Evolutionary conservation across 2,797 vertebrate genomes (phyloP).

Genomic region (Nannoperca obscura): DNA sequence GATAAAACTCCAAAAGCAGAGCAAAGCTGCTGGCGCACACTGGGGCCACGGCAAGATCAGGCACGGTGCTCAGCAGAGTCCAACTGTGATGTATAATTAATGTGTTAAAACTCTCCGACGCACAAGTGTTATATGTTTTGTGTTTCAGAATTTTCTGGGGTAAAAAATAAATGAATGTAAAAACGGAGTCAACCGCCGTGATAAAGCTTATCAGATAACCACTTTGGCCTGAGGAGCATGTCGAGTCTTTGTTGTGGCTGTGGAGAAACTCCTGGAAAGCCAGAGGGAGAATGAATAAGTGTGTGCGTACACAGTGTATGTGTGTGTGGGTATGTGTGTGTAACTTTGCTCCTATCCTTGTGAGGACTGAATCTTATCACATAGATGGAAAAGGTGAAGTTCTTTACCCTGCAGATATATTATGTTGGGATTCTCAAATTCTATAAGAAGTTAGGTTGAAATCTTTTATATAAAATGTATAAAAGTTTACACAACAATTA

Average conservation of each 20-base stretch:
- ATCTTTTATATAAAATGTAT: background rate
- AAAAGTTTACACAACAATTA: background rate
- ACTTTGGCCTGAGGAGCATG: background rate
- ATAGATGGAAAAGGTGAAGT: background rate
- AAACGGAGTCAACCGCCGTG: too few species aligned
- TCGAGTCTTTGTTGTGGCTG: background rate
- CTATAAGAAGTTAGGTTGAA: background rate
- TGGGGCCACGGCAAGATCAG: background rate
- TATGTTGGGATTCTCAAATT: background rate
- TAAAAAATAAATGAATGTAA: background rate
- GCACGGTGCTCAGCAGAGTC: background rate
- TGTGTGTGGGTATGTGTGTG: background rate
- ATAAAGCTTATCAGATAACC: background rate
- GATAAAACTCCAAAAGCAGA: conserved; percentile 42
- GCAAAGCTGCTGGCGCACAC: conserved; percentile 23
- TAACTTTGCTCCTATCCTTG: background rate
- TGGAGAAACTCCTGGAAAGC: background rate
- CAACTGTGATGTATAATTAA: conserved; percentile 59
- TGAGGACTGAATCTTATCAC: background rate
- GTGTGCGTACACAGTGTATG: background rate
- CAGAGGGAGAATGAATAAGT: background rate
- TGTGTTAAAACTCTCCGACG: conserved; percentile 49
- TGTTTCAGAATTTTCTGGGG: conserved; percentile 20
- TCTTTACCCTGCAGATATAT: background rate
- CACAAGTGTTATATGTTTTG: conserved; percentile 19